Evolutionary conservation across 2,113 vertebrate species (phyloP).

Genomic region (Donacobius atricapilla): DNA sequence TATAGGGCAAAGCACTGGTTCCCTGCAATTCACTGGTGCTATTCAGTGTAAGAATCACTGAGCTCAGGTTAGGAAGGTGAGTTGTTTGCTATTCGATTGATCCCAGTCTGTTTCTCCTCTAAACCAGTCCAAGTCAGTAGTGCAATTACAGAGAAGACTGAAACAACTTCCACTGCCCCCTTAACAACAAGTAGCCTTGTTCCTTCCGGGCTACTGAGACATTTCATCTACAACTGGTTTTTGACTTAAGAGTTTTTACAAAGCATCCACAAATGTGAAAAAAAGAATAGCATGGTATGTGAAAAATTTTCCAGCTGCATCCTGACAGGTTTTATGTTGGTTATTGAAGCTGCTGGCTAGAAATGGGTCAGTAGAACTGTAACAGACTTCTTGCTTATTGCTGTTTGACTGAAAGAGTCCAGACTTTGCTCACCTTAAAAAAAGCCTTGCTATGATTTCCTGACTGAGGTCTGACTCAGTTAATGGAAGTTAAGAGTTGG

Average conservation of each 20-base stretch:
- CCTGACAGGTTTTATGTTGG: constrained; percentile 2
- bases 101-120: neutral
- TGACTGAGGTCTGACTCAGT: neutral
- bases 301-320: neutral
- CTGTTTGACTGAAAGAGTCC: neutral
- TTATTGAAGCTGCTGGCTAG: neutral
- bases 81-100: neutral
- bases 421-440: neutral
- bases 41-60: neutral
- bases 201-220: neutral
- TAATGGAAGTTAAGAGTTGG: neutral
- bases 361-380: neutral
- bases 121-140: neutral
- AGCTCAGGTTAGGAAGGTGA: neutral
- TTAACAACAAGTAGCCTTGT: neutral
- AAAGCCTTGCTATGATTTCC: neutral
- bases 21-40: neutral
- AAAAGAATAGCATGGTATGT: neutral
- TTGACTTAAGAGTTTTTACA: constrained; percentile 34
- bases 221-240: constrained; percentile 2
- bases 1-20: neutral
- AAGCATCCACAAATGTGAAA: neutral
- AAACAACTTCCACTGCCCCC: neutral
- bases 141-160: neutral
- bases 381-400: neutral